Conservation (phyloP, 2,797 vertebrate species). For the Hydrocynus forskahlii region DNA sequence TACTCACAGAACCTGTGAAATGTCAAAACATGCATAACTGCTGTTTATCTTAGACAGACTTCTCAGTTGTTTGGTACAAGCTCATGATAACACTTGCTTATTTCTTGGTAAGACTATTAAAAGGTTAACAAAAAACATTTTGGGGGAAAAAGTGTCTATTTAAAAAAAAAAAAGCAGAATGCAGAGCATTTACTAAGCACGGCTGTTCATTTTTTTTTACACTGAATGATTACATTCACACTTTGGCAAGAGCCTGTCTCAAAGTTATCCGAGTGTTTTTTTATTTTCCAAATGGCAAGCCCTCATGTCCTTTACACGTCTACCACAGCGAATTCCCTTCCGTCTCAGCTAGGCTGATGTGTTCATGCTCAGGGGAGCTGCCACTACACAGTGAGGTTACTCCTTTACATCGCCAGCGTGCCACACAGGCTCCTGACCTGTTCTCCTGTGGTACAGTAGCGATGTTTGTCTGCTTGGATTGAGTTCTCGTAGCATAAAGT, state of each 20-base stretch:
- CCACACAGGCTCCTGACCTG: background rate
- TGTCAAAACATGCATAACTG: too few relatives aligned
- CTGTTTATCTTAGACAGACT: too few relatives aligned
- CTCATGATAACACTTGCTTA: too few relatives aligned
- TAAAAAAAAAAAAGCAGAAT: too few relatives aligned
- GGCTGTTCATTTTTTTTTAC: background rate
- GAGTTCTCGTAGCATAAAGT: constrained; percentile 71
- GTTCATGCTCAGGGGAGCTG: constrained; percentile 23
- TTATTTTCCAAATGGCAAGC: background rate
- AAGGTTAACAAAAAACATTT: too few relatives aligned
- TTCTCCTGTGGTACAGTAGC: constrained; percentile 38
- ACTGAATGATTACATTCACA: background rate
- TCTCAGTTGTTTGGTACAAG: too few relatives aligned
- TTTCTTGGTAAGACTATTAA: too few relatives aligned
- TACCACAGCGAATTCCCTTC: constrained; percentile 13
- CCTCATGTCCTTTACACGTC: constrained; percentile 15
- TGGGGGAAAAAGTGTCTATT: too few relatives aligned
- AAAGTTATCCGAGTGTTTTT: background rate
- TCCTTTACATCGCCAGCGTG: constrained; percentile 11
- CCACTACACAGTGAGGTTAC: constrained; percentile 15
- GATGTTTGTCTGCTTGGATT: constrained; percentile 70
- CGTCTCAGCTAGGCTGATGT: constrained; percentile 3
- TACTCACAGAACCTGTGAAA: too few relatives aligned
- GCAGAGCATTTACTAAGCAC: background rate
- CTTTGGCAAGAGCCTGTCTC: background rate